Conservation (phyloP, 1,140 invertebrate species). For the Brachionus angularis region DNA sequence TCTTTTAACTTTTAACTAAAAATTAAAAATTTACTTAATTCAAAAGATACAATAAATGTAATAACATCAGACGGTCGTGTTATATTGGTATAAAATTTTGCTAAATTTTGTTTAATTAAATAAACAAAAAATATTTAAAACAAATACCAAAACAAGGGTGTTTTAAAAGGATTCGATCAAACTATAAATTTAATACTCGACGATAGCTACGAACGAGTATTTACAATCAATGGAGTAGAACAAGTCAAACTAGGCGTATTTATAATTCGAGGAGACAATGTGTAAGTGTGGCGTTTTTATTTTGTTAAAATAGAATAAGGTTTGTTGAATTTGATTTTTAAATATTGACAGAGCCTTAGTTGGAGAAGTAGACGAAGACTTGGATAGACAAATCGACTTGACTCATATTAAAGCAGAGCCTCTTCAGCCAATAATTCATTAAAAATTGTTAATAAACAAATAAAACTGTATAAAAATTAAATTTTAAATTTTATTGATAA, state of each 20-base stretch:
- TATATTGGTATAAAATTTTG: background rate
- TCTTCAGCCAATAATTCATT: conserved; percentile 30
- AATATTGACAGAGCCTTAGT: conserved; percentile 32
- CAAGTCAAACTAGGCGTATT: conserved; percentile 92
- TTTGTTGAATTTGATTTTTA: no score
- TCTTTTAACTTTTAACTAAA: no score
- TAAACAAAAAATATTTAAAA: background rate
- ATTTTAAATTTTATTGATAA: conserved; percentile 9
- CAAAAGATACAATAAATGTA: conserved; percentile 24
- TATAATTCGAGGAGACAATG: conserved; percentile 94
- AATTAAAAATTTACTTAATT: background rate
- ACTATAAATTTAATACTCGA: conserved; percentile 95
- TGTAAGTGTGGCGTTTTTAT: conserved; percentile 54
- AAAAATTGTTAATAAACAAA: no score
- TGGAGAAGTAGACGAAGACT: conserved; percentile 43
- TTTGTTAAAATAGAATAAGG: no score
- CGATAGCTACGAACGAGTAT: conserved; percentile 94
- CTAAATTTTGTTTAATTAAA: no score
- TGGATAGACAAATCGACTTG: conserved; percentile 41
- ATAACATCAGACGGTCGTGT: conserved; percentile 35
- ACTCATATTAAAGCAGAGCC: conserved; percentile 25
- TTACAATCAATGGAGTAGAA: conserved; percentile 84
- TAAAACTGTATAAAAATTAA: background rate
- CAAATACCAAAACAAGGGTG: conserved; percentile 61
- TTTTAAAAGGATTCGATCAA: conserved; percentile 88